phyloP scores from a whole-genome alignment of 2,888 invertebrate species.

The Microctonus brassicae region DNA sequence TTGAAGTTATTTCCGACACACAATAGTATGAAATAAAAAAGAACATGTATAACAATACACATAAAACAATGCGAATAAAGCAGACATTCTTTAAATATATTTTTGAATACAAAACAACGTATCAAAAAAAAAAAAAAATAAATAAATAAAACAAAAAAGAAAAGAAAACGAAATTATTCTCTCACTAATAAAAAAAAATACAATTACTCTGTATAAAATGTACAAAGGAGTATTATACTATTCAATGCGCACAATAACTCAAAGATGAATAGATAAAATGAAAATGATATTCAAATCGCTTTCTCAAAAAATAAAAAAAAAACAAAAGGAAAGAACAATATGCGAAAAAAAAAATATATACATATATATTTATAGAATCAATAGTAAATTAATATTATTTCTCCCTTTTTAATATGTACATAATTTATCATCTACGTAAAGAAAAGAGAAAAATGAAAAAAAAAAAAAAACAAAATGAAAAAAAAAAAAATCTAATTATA shows the following conservation, averaged over 20 bases:
- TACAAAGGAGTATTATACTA: conserved; percentile 56
- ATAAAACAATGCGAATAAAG: not conserved
- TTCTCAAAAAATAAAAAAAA: not conserved
- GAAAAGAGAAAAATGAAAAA: not conserved
- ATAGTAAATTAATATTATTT: not conserved
- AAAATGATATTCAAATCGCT: not conserved
- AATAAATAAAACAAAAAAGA: not conserved
- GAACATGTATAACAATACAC: too few species aligned
- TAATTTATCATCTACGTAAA: not conserved
- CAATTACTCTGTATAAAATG: conserved; percentile 60
- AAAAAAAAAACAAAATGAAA: not conserved
- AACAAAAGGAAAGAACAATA: not conserved
- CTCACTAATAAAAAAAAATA: not conserved
- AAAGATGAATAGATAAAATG: not conserved
- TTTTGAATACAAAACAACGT: not conserved
- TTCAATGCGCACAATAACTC: not conserved
- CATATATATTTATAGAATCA: not conserved
- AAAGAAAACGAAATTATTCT: conserved; percentile 30
- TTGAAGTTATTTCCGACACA: conserved; percentile 38
- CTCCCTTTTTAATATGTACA: not conserved
- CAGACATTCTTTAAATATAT: not conserved
- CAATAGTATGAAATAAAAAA: conserved; percentile 1
- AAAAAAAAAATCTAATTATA: not conserved
- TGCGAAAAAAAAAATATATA: not conserved
- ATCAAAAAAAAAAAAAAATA: not conserved